A percentile compares a stretch with the other conserved stretches of the same genome.
These are phyloP conservation scores for Lithophane ornitopus DNA, from an alignment of 2,888 invertebrate genomes.

Conservation along the genomic window DNA sequence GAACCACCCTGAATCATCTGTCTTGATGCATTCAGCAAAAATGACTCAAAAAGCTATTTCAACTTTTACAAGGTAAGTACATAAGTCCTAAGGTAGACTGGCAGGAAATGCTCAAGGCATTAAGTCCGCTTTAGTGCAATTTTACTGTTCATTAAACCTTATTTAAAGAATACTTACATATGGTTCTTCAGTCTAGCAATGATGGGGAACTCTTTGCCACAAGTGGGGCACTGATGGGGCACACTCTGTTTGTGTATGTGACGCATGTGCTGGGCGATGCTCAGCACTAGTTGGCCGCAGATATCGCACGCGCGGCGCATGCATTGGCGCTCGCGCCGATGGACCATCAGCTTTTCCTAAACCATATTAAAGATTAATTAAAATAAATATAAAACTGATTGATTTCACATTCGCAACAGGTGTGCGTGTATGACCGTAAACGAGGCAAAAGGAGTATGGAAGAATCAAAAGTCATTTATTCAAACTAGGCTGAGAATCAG, in stretches of 20 bases:
- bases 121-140: background rate
- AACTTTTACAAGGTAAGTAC: background rate
- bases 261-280: slow-evolving; percentile 86
- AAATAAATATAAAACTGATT: background rate
- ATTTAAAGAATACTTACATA: slow-evolving; percentile 76
- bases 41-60: too few relatives aligned
- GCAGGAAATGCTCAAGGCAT: background rate
- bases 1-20: background rate
- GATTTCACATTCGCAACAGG: background rate
- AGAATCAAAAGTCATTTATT: too few relatives aligned
- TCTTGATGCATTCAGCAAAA: background rate
- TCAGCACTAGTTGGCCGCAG: slow-evolving; percentile 86
- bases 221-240: slow-evolving; percentile 84
- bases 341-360: slow-evolving; percentile 80
- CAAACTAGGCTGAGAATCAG: too few relatives aligned
- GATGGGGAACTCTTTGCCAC: slow-evolving; percentile 87
- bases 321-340: slow-evolving; percentile 85
- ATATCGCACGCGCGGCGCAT: slow-evolving; percentile 87
- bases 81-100: background rate
- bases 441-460: background rate
- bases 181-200: slow-evolving; percentile 87
- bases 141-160: background rate
- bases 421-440: background rate
- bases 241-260: slow-evolving; percentile 83
- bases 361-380: background rate